Percentiles rank a stretch among this genome's conserved stretches.
Conservation (phyloP, 1,140 invertebrate genomes). For the Heliconius eleuchia region DNA sequence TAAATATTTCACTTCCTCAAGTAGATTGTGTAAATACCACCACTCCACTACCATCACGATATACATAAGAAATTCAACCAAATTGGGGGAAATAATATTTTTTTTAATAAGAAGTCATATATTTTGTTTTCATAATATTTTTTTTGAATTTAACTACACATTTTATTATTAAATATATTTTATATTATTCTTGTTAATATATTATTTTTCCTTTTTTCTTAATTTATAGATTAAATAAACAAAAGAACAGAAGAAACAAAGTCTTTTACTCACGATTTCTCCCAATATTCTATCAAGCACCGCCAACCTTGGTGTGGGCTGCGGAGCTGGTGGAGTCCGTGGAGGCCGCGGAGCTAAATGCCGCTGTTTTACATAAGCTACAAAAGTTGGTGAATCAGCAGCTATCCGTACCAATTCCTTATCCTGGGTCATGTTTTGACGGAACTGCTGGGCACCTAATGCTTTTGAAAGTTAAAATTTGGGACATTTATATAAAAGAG, state of each 20-base stretch:
- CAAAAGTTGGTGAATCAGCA: constrained; percentile 87
- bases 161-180: too few species aligned
- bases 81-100: too few species aligned
- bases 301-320: constrained; percentile 44
- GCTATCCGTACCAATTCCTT: constrained; percentile 86
- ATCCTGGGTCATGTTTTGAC: constrained; percentile 87
- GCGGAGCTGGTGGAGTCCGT: constrained; percentile 39
- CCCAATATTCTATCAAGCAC: constrained; percentile 54
- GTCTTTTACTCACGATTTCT: constrained; percentile 49
- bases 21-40: too few species aligned
- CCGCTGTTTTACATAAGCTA: constrained; percentile 86
- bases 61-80: too few species aligned
- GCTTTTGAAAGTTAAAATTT: constrained; percentile 60
- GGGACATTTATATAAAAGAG: background rate
- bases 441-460: constrained; percentile 85
- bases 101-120: too few species aligned
- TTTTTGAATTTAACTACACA: too few species aligned
- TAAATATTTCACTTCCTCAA: too few species aligned
- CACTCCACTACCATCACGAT: too few species aligned
- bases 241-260: too few species aligned
- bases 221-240: too few species aligned
- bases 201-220: background rate
- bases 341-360: constrained; percentile 65
- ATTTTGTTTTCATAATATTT: too few species aligned
- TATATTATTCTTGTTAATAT: too few species aligned